Conservation (phyloP, 2,797 vertebrate species). For the Sebastes minor region DNA sequence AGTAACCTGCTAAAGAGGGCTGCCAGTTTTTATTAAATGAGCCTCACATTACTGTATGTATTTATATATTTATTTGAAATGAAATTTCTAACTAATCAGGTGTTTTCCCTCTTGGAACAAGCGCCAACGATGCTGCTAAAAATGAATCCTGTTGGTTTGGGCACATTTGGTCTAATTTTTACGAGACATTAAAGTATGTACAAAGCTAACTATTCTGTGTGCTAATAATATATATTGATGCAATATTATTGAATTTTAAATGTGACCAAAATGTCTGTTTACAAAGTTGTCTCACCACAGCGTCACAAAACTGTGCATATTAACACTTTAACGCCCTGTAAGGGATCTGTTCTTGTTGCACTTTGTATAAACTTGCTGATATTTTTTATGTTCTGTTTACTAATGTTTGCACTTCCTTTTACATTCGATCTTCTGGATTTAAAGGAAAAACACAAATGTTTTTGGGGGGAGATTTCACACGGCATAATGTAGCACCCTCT, state of each 20-base stretch:
- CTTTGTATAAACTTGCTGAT: slow-evolving; percentile 51
- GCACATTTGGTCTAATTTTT: slow-evolving; percentile 61
- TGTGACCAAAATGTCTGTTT: slow-evolving; percentile 61
- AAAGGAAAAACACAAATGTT: neutral
- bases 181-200: slow-evolving; percentile 42
- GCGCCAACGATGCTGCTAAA: slow-evolving; percentile 68
- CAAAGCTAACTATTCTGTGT: slow-evolving; percentile 44
- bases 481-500: slow-evolving; percentile 53
- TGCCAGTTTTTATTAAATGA: slow-evolving; percentile 43
- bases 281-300: slow-evolving; percentile 34
- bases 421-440: slow-evolving; percentile 20
- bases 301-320: slow-evolving; percentile 27
- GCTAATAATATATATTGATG: slow-evolving; percentile 21
- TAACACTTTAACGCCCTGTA: slow-evolving; percentile 26
- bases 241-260: slow-evolving; percentile 50
- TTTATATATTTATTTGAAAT: slow-evolving; percentile 52
- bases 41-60: slow-evolving; percentile 20
- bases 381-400: slow-evolving; percentile 31
- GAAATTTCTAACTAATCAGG: slow-evolving; percentile 47
- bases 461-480: slow-evolving; percentile 18
- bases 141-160: slow-evolving; percentile 33
- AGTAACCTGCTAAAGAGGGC: slow-evolving; percentile 44
- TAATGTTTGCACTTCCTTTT: slow-evolving; percentile 60
- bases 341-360: slow-evolving; percentile 52
- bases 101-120: slow-evolving; percentile 42